Base-by-base conservation (phyloP, 1,140 invertebrate species). In the Lordiphosa mommai region DNA sequence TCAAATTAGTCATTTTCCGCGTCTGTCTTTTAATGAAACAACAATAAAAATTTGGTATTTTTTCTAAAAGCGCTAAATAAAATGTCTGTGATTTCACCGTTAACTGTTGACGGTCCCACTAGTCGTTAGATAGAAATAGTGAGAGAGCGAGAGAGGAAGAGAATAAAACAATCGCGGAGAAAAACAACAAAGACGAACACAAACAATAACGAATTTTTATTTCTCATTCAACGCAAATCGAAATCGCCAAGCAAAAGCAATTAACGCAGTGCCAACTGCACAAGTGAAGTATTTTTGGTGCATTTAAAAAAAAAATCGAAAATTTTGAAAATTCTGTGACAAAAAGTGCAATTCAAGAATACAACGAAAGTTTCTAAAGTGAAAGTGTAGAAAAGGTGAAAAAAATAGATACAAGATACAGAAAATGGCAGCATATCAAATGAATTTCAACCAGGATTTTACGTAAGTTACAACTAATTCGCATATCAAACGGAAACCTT, bases 401-500 rank as follows among this genome's bases (percentile, higher is more conserved):
- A 52, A 38, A 61, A 53, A 32, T 10, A 61, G 57, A 60, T 34
- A 14, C 33, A 27, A 27, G 23, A 27, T 50, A 71, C 38, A 23
- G 52, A 58, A 52, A 63, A 85, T 85, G 79, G 59, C 65, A 61
- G 59, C 56, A 69, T 88, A 88, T 86, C 72, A 84, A 59, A 74
- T 88, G 72, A 88, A 88, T 82, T 88, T 88, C 53, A 88, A 88
- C 61, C 86, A 88, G 70, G 86, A 88, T 55, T 88, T 88, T 88
- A 88, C 86, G 86, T 88, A 88, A 88, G 86, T 84, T 50, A 27
- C 32, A 63, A 71, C 49, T 63, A 57, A 51, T 20, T 44, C 23
- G 20, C 27, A 40, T 16, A 43, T 57, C 33, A 55, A 48, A 16
- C 23, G 23, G 46, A 73, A 77, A 56, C 59, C 72, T 77, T 72